These are phyloP conservation scores for Diploptera punctata DNA, from an alignment of 2,888 invertebrate species.

Conservation along the genomic window DNA sequence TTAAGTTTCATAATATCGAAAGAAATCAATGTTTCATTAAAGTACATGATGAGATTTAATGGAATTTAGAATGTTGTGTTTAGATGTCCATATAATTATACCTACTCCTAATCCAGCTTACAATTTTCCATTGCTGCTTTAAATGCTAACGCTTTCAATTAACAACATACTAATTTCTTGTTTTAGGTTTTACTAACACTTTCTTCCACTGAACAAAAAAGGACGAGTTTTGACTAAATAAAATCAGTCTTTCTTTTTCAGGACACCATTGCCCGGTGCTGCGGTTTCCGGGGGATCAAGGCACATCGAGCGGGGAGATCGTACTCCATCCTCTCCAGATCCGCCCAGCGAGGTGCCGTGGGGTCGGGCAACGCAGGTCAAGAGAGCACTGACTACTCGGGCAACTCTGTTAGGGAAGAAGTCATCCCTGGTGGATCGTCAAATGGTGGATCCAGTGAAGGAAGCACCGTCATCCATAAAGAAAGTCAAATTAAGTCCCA, in stretches of 20 bases:
- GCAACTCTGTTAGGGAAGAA: slow-evolving; percentile 32
- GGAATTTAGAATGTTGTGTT: no score
- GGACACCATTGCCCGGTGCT: slow-evolving; percentile 63
- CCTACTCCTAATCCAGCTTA: no score
- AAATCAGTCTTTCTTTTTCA: slow-evolving; percentile 53
- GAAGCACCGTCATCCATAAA: not conserved
- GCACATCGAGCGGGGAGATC: slow-evolving; percentile 58
- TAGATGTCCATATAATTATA: no score
- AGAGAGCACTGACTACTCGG: slow-evolving; percentile 35
- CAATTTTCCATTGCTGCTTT: no score
- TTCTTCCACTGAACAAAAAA: not conserved
- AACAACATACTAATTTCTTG: no score
- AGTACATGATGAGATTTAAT: no score
- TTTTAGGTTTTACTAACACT: no score
- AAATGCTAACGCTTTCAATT: no score
- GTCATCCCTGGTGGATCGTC: not conserved
- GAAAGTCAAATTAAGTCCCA: no score
- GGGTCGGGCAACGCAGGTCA: slow-evolving; percentile 52
- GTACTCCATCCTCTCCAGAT: slow-evolving; percentile 65
- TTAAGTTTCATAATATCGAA: no score
- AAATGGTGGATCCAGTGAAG: slow-evolving; percentile 13
- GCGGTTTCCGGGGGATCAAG: slow-evolving; percentile 47
- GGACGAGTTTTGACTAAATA: not conserved
- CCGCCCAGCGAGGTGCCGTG: slow-evolving; percentile 51
- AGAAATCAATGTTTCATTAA: no score